Evolutionary conservation across 1,140 invertebrate genomes (phyloP), one percentile per base, ranked within the genome.

Genomic region (Scaptodrosophila lebanonensis): DNA sequence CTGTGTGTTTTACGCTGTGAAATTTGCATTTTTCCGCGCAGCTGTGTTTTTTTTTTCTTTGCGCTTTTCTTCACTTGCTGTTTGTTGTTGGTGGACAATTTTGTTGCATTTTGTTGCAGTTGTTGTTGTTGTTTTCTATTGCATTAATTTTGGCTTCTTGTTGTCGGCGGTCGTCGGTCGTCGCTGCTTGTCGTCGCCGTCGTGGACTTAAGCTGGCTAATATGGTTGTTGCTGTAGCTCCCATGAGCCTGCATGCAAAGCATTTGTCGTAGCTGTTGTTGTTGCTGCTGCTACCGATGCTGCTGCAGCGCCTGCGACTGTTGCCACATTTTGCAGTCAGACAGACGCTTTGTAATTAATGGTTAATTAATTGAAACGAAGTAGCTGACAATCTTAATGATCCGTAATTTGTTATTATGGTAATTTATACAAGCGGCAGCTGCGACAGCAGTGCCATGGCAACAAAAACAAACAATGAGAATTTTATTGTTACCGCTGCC

Each of bases 341-440:
- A 73, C 61, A 75, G 76, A 66, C 75, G 70, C 76, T 82, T 75
- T 82, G 75, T 82, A 82, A 82, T 82, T 82, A 82, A 82, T 82
- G 75, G 69, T 82, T 82, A 82, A 82, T 82, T 82, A 82, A 82
- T 82, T 82, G 76, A 82, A 82, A 82, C 75, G 75, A 79, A 79
- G 75, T 82, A 82, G 75, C 75, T 82, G 75, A 82, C 75, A 82
- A 82, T 82, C 75, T 82, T 82, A 82, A 82, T 82, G 75, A 82
- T 82, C 66, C 75, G 75, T 82, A 82, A 82, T 82, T 82, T 82
- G 76, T 82, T 82, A 82, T 82, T 82, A 82, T 82, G 75, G 76
- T 82, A 82, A 82, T 82, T 82, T 82, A 82, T 82, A 82, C 75
- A 82, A 82, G 75, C 69, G 30, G n/a, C 32, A 58, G 52, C 33